Conservation (phyloP, 2,797 vertebrate species). For the Rhinophrynus dorsalis region DNA sequence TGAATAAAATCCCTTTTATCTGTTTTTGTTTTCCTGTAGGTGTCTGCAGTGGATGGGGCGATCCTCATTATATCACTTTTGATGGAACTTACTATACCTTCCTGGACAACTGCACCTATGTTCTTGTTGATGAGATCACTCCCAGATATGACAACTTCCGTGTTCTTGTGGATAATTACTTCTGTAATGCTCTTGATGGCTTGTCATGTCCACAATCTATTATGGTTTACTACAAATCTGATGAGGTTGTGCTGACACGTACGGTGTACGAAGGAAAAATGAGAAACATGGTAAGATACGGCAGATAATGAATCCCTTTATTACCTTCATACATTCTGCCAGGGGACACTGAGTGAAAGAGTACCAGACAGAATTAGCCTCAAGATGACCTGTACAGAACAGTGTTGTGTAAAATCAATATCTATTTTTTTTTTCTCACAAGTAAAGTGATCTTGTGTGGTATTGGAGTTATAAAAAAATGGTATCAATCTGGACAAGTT, state of each 20-base stretch:
- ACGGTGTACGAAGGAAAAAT: constrained; percentile 46
- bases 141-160: constrained; percentile 68
- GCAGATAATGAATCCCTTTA: too few relatives aligned
- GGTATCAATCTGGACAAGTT: too few relatives aligned
- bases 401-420: too few relatives aligned
- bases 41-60: constrained; percentile 75
- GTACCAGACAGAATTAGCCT: too few relatives aligned
- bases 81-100: constrained; percentile 76
- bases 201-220: constrained; percentile 72
- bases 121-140: constrained; percentile 69
- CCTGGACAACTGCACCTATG: constrained; percentile 74
- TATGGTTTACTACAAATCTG: constrained; percentile 64
- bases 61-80: constrained; percentile 76
- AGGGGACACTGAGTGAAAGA: too few relatives aligned
- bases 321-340: too few relatives aligned
- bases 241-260: constrained; percentile 62
- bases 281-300: constrained; percentile 71
- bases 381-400: too few relatives aligned
- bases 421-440: too few relatives aligned
- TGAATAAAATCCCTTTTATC: too few relatives aligned
- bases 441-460: too few relatives aligned
- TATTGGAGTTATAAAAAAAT: too few relatives aligned
- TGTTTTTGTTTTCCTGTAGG: too few relatives aligned
- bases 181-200: constrained; percentile 56
- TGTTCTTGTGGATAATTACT: constrained; percentile 70